Base-by-base conservation (phyloP, 2,113 vertebrate genomes). In the Siniperca chuatsi region DNA sequence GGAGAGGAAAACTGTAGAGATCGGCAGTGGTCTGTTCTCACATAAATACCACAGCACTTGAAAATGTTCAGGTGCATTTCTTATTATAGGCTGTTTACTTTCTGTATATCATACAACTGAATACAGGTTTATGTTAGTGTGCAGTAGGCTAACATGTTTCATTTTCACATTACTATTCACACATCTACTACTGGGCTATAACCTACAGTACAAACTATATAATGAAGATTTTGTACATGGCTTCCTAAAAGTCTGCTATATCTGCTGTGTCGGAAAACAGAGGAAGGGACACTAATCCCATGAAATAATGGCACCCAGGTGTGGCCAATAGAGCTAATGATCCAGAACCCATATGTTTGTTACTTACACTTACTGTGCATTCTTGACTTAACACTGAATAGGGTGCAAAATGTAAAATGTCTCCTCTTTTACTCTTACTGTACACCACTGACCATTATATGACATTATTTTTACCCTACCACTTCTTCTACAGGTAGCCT, bases 271-370 rank as follows among this genome's bases (percentile, higher is more conserved):
- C 44, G 64, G 13, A 62, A 79, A 66, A 74, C 9, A 7, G 21
- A 72, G 10, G 9, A 50, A 61, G 46, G 23, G 35, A 54, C 2
- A 12, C 9, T 23, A 33, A 25, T 72, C n/a, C 29, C 54, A 11
- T 12, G 35, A 78, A 61, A 42, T 21, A 29, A 70, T 55, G 54
- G 8, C 44, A 79, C 61, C 44, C 52, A 71, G 6, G 46, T 79
- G 55, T 40, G 52, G 20, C 18, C 23, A 35, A 52, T 81, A 46
- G 37, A 60, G n/a, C n/a, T 76, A 84, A 76, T 35, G 61, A 82
- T 58, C 33, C 37, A 60, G 11, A 83, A 0, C 29, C n/a, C 46
- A 16, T 29, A 25, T 73, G n/a, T 58, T 42, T 57, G 3, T n/a
- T 20, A 37, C 29, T 75, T 52, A 54, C 7, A 52, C 7, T 1